phyloP scores from a whole-genome alignment of 2,888 invertebrate species.

The Girardia tigrina region DNA sequence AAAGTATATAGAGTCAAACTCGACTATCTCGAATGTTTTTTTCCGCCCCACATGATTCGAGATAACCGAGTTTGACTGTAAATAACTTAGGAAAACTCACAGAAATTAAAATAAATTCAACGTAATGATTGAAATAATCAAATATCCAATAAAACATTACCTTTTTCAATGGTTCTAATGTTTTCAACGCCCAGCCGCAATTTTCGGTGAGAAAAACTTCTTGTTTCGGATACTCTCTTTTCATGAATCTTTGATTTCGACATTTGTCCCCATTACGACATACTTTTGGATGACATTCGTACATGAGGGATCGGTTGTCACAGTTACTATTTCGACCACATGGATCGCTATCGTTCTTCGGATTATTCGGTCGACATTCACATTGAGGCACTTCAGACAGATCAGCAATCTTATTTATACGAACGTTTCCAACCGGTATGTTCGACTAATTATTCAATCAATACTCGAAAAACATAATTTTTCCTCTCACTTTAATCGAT shows the following conservation, averaged over 20 bases:
- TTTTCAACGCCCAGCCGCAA: conserved; percentile 73
- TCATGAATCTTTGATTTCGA: conserved; percentile 72
- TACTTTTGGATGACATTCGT: conserved; percentile 69
- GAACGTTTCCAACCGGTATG: conserved; percentile 28
- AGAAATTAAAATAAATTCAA: too few relatives aligned
- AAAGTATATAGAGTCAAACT: too few relatives aligned
- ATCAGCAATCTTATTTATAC: conserved; percentile 37
- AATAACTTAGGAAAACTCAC: too few relatives aligned
- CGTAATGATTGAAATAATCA: background rate
- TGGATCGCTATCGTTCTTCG: conserved; percentile 32
- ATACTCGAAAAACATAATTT: too few relatives aligned
- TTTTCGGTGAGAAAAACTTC: conserved; percentile 56
- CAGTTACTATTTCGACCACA: conserved; percentile 63
- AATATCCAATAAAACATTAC: conserved; percentile 39
- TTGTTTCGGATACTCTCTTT: conserved; percentile 63
- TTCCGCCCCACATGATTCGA: too few relatives aligned
- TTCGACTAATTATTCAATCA: conserved; percentile 27
- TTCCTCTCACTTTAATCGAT: background rate
- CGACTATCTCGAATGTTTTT: too few relatives aligned
- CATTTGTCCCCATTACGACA: conserved; percentile 71
- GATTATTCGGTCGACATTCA: conserved; percentile 63
- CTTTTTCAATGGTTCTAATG: conserved; percentile 59
- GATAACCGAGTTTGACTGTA: too few relatives aligned
- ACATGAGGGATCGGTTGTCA: conserved; percentile 68
- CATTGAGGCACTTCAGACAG: conserved; percentile 61